These are phyloP conservation scores for Channa striata DNA, from an alignment of 2,797 vertebrate species.

Conservation along the genomic window DNA sequence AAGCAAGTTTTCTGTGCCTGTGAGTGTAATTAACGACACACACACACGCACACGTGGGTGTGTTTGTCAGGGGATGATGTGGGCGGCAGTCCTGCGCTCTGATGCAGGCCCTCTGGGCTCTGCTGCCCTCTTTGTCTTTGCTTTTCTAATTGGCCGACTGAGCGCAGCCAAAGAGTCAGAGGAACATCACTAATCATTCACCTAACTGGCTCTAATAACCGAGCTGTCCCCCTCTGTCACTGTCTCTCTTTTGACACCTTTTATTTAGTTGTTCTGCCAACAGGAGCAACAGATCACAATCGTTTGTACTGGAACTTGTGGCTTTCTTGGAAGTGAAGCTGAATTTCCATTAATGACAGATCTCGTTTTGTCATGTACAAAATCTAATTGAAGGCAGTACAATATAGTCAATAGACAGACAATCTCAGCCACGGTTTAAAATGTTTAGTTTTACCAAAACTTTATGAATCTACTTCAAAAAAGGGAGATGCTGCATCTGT, in stretches of 20 bases:
- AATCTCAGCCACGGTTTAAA: no score
- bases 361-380: no score
- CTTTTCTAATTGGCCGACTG: conserved; percentile 66
- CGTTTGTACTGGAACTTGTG: no score
- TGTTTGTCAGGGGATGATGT: conserved; percentile 23
- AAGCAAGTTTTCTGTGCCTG: background rate
- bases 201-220: conserved; percentile 46
- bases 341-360: no score
- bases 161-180: conserved; percentile 52
- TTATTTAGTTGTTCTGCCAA: background rate
- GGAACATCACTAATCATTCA: conserved; percentile 48
- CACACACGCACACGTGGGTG: background rate
- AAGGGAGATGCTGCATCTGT: no score
- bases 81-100: conserved; percentile 29
- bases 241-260: conserved; percentile 7
- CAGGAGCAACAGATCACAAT: no score
- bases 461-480: no score
- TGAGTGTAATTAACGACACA: background rate
- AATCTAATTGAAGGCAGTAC: no score
- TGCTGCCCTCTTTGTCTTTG: conserved; percentile 74
- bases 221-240: background rate
- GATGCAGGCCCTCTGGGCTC: conserved; percentile 60
- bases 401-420: no score
- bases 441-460: no score
- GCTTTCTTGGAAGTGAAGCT: no score